A percentile compares a stretch with the other conserved stretches of the same genome.
Evolutionary conservation across 2,113 vertebrate species (phyloP).

Genomic region (Elachura formosa): DNA sequence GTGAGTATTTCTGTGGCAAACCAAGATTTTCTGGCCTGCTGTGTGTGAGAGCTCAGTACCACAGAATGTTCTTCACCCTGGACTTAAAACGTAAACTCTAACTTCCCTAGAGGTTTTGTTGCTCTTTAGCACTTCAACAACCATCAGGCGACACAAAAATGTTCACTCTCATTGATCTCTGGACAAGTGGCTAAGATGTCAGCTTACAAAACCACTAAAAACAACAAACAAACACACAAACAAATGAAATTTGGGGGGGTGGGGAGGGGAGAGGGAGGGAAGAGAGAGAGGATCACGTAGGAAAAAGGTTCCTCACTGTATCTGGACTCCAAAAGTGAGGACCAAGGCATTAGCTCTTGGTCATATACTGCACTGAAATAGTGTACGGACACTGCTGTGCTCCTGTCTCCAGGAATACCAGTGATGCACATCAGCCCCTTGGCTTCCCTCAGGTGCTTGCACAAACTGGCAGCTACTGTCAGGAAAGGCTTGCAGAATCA

Average conservation of each 20-base stretch:
- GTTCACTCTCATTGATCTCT: not conserved
- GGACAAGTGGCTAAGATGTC: not conserved
- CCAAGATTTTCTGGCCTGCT: not conserved
- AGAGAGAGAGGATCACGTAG: not conserved
- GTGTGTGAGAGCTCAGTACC: not conserved
- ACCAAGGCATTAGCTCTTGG: not conserved
- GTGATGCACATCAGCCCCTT: not conserved
- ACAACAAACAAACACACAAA: not conserved
- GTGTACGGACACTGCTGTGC: fast-evolving
- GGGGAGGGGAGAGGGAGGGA: fast-evolving
- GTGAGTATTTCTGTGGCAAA: not conserved
- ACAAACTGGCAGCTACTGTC: not conserved
- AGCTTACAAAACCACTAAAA: not conserved
- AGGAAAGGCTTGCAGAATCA: not conserved
- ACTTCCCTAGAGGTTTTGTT: not conserved
- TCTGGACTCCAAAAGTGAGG: not conserved
- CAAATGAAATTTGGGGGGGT: fast-evolving
- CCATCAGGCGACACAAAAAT: not conserved
- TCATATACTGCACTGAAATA: not conserved
- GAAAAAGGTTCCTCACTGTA: not conserved
- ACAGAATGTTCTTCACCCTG: not conserved
- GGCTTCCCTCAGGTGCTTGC: not conserved
- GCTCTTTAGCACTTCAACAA: not conserved
- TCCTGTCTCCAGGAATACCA: not conserved
- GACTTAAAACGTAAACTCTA: not conserved